These are phyloP conservation scores for Aeoliscus strigatus DNA, from an alignment of 2,797 vertebrate genomes.

Conservation along the genomic window DNA sequence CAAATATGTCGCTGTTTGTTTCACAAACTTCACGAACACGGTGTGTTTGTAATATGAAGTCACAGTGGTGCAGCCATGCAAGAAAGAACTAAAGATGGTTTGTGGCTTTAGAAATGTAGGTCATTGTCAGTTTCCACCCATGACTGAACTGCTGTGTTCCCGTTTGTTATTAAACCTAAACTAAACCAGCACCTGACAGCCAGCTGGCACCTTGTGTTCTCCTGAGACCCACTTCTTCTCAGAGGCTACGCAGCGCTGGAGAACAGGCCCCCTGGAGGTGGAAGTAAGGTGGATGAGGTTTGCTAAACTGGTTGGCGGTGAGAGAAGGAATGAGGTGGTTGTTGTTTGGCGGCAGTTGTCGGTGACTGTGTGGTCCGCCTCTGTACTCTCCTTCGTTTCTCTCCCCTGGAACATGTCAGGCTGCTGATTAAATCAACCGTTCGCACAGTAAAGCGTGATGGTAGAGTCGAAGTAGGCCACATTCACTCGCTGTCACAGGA, in stretches of 20 bases:
- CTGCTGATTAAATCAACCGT: slow-evolving; percentile 69
- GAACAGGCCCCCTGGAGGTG: slow-evolving; percentile 40
- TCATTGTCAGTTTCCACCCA: slow-evolving; percentile 53
- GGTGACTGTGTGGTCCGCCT: slow-evolving; percentile 49
- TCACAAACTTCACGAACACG: background rate
- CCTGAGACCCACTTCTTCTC: slow-evolving; percentile 1
- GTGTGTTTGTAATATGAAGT: slow-evolving; percentile 7
- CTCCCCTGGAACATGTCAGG: slow-evolving; percentile 3
- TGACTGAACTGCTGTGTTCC: slow-evolving; percentile 46
- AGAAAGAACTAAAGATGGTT: slow-evolving; percentile 22
- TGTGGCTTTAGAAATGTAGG: slow-evolving; percentile 69
- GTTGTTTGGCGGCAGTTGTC: slow-evolving; percentile 38
- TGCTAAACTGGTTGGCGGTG: slow-evolving; percentile 29
- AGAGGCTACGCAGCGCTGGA: background rate
- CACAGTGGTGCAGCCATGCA: slow-evolving; percentile 12
- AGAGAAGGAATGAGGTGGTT: slow-evolving; percentile 33
- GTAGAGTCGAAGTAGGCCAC: slow-evolving; percentile 71
- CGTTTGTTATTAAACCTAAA: slow-evolving; percentile 46
- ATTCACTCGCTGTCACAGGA: slow-evolving; percentile 66
- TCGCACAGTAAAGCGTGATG: slow-evolving; percentile 38
- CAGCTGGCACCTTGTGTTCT: slow-evolving; percentile 1
- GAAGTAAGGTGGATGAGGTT: slow-evolving; percentile 32
- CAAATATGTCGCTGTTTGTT: too few relatives aligned
- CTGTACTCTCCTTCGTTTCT: slow-evolving; percentile 24
- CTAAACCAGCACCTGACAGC: slow-evolving; percentile 18